Evolutionary conservation across 2,888 invertebrate species (phyloP), one percentile per base, ranked within the genome.

Genomic region (Plebejus anna): DNA sequence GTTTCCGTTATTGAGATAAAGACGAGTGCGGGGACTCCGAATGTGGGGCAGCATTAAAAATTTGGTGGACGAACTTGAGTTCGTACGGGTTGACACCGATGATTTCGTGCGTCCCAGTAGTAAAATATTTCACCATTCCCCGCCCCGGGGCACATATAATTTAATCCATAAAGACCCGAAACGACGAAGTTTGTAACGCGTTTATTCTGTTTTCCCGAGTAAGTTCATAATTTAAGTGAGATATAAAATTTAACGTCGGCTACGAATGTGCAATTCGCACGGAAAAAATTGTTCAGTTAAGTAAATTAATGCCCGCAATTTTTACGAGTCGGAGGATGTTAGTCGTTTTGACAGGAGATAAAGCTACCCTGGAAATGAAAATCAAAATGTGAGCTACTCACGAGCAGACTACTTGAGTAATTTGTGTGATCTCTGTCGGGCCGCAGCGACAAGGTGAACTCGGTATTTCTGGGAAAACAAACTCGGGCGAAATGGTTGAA

Each of bases 121-220:
- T 87, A 82, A 87, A 84, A 88, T 93, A 88, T 88, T 90, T 94
- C 91, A 92, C 92, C 89, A 93, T 92, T 92, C 87, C 87, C 83
- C 85, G 86, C 84, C 90, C 90, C 91, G 84, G 79, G 81, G 89
- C 86, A 91, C 87, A 89, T 90, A 93, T 92, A 91, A 91, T 92
- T 93, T 90, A 88, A 86, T 88, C 86, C 86, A 87, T 90, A 90
- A 91, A 91, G 89, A 88, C 86, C 88, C 88, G 86, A 86, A 88
- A 88, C 87, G 87, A 86, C 85, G 89, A 91, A 90, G 86, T 91
- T 90, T 86, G 85, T 81, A 84, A 86, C 85, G 84, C 89, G 88
- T 89, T 89, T 90, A 89, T 89, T 90, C 89, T 89, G 87, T 89
- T 86, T 87, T 84, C 81, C 79, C 81, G 82, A 85, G 83, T 83